Base-by-base conservation (phyloP, 2,888 invertebrate genomes). In the Plebejus argus region DNA sequence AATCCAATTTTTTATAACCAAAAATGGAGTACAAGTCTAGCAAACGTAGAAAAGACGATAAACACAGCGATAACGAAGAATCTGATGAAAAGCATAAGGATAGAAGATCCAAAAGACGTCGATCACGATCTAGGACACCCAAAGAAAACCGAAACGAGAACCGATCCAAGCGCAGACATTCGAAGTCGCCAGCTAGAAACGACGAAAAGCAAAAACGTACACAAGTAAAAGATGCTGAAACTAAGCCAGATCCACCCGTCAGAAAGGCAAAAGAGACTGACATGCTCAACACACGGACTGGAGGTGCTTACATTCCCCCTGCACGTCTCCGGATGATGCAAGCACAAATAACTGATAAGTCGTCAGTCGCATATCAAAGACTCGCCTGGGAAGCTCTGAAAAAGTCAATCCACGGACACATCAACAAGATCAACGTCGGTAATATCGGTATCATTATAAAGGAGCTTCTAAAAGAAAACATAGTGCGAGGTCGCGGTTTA, bases 361-460 rank as follows among this genome's bases (percentile, higher is more conserved):
- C 97, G n/a, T 98, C 98, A 80, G 96, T 97, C 35, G 98, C 98
- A 1, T 99, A 98, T 91, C 99, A 99, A 89, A 95, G 99, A 82
- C 96, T 99, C 76, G 98, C 99, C 1, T 99, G 99, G 99, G 99
- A 99, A 93, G 99, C 99, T 0, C 91, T 99, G 33, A 99, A 99
- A 88, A 99, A 99, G 89, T 99, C 99, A 10, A 98, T 99, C 81
- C 99, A 99, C 86, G 99, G 99, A 83, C 97, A 97, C 82, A 98
- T 99, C 79, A 99, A 99, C 92, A 99, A 99, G 94, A 97, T 99
- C 1, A 99, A 99, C 88, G 97, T 97, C 0, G 97, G 98, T 18
- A 99, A 99, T 88, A 98, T 99, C 81, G 97, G 96, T 0, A 96
- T 98, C 76, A 98, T 99, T 78, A 98, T 99, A 0, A 95, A 97